Conservation (phyloP, 2,113 vertebrate species). For the Madoqua kirkii region DNA sequence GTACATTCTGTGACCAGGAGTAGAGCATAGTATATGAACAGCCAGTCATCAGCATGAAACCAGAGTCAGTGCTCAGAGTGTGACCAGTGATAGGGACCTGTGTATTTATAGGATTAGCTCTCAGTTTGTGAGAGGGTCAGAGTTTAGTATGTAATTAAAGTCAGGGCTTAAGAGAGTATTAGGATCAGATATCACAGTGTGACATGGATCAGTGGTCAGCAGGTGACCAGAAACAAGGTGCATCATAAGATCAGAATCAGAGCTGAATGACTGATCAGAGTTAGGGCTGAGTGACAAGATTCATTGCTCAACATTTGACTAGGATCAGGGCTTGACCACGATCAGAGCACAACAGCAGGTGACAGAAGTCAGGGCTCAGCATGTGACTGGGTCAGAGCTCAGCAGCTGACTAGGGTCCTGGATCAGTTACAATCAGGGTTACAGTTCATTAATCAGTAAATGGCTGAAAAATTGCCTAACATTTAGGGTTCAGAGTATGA, state of each 20-base stretch:
- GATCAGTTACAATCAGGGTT: not conserved
- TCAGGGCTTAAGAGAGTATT: not conserved
- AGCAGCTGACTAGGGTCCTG: not conserved
- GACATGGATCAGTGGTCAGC: not conserved
- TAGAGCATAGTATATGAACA: not conserved
- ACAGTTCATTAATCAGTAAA: not conserved
- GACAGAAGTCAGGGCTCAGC: not conserved
- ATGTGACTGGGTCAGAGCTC: not conserved
- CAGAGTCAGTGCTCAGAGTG: not conserved
- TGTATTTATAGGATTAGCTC: not conserved
- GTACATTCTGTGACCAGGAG: not conserved
- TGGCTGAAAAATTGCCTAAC: not conserved
- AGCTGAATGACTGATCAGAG: not conserved
- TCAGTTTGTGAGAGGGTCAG: not conserved
- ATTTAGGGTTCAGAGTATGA: not conserved
- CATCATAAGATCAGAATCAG: not conserved
- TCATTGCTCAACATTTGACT: not conserved
- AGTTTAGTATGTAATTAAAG: not conserved
- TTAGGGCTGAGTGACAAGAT: not conserved
- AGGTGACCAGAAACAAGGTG: not conserved
- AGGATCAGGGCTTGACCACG: not conserved
- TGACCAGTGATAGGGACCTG: not conserved
- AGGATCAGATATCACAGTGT: not conserved
- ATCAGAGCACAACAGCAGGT: not conserved
- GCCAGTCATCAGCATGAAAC: not conserved